Percentiles rank a stretch among this genome's conserved stretches.
phyloP scores from a whole-genome alignment of 2,113 vertebrate species.

The Trogon surrucura region DNA sequence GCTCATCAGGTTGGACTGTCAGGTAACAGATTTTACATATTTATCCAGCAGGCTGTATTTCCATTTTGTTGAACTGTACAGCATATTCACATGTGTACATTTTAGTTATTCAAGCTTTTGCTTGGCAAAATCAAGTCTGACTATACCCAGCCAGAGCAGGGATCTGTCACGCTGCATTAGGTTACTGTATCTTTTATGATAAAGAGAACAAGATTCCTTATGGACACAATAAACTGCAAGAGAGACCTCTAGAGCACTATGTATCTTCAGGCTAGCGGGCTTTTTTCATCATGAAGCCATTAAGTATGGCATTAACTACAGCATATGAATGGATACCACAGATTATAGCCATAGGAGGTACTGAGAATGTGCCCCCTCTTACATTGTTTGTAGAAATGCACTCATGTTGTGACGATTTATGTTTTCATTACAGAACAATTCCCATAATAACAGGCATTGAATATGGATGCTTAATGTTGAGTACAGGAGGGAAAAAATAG shows the following conservation, averaged over 20 bases:
- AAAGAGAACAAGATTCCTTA: slow-evolving; percentile 35
- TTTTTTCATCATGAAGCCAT: slow-evolving; percentile 45
- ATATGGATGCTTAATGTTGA: slow-evolving; percentile 19
- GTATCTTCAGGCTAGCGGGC: neutral
- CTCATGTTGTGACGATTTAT: slow-evolving; percentile 51
- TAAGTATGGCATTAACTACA: slow-evolving; percentile 48
- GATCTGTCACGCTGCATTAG: slow-evolving; percentile 1
- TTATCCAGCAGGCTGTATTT: neutral
- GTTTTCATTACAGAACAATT: slow-evolving; percentile 58
- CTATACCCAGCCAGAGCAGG: neutral
- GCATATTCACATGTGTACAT: neutral
- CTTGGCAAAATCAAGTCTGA: neutral
- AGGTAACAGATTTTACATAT: neutral
- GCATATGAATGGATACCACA: slow-evolving; percentile 1
- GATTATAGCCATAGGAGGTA: slow-evolving; percentile 40
- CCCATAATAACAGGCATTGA: slow-evolving; percentile 43
- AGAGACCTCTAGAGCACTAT: slow-evolving; percentile 47
- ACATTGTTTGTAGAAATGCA: slow-evolving; percentile 1
- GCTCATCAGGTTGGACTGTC: neutral
- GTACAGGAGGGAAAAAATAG: neutral
- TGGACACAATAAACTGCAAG: slow-evolving; percentile 12
- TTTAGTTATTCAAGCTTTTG: neutral
- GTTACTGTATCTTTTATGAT: slow-evolving; percentile 2
- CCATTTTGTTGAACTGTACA: neutral
- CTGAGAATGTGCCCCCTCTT: neutral